These are phyloP conservation scores for Acanthosepion pharaonis DNA, from an alignment of 2,888 invertebrate species.

Conservation along the genomic window DNA sequence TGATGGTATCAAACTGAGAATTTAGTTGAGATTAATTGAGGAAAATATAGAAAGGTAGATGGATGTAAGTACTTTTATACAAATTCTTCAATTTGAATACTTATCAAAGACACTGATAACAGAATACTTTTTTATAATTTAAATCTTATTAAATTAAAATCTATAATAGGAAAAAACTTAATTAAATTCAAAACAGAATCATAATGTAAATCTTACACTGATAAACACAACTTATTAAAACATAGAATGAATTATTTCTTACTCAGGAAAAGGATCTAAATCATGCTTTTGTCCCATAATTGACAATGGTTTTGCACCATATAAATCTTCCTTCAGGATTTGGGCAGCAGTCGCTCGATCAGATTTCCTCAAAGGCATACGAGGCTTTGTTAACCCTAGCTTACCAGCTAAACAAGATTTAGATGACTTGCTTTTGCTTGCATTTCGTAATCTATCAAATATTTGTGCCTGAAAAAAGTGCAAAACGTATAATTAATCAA, in stretches of 20 bases:
- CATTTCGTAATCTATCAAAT: slow-evolving; percentile 36
- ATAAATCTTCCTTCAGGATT: slow-evolving; percentile 47
- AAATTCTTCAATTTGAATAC: neutral
- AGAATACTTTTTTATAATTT: no score
- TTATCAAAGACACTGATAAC: neutral
- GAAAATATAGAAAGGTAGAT: no score
- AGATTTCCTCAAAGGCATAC: slow-evolving; percentile 54
- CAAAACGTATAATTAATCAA: neutral
- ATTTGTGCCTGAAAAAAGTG: slow-evolving; percentile 15
- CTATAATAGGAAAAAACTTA: no score
- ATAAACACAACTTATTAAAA: neutral
- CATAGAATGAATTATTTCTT: slow-evolving; percentile 51
- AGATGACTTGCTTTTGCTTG: slow-evolving; percentile 2
- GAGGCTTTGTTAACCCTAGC: slow-evolving; percentile 66
- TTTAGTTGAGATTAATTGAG: no score
- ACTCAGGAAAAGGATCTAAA: slow-evolving; percentile 75
- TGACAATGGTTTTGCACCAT: slow-evolving; percentile 60
- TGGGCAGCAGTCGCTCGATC: slow-evolving; percentile 49
- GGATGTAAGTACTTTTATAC: no score
- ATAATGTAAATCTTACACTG: no score
- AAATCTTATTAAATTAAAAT: no score
- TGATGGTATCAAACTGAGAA: no score
- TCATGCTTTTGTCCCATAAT: slow-evolving; percentile 77
- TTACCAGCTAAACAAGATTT: slow-evolving; percentile 66
- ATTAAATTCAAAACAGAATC: no score